Evolutionary conservation across 2,797 vertebrate species (phyloP), one percentile per base, ranked within the genome.

Genomic region (Acrossocheilus fasciatus): DNA sequence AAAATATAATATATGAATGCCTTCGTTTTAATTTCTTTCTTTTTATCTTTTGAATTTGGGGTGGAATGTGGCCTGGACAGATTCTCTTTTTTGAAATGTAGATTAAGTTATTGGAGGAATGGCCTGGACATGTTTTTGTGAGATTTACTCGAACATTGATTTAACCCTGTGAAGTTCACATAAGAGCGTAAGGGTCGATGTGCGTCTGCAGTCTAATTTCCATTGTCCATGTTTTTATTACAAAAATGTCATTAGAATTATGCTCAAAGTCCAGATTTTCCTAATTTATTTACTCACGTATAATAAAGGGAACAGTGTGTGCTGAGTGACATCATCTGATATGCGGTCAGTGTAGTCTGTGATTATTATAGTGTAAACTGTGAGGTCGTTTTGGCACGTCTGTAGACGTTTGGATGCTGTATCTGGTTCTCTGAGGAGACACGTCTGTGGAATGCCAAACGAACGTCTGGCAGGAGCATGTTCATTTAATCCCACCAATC

Each of bases 401-500:
- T 69, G 64, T 57, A 18, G 83, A 85, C 47, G 43, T 81, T 47
- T 52, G 59, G 83, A 84, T 84, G 72, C 83, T 77, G 57, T 75
- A 64, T 75, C 70, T 62, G 57, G 82, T 84, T 68, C 73, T 84
- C 73, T 6, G 64, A 78, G 47, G 62, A 70, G 62, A 68, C 30
- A 17, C 34, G 52, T 57, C 64, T 85, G 74, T 41, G 36, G 47
- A 85, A 85, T 76, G 82, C 70, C 72, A 83, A 83, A 74, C 43
- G 15, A 76, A 84, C 62, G 59, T 70, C 64, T 79, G 50, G 50
- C 64, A 70, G 75, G 64, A 72, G 66, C n/a, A 45, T 72, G 66
- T 68, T 59, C 83, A 59, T 85, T 85, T 78, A 70, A 85, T 85
- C 17, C 47, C 77, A 72, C 82, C 84, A 80, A 86, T 86, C 66